These are phyloP conservation scores for Megalurothrips usitatus DNA, from an alignment of 2,888 invertebrate genomes.

Conservation along the genomic window DNA sequence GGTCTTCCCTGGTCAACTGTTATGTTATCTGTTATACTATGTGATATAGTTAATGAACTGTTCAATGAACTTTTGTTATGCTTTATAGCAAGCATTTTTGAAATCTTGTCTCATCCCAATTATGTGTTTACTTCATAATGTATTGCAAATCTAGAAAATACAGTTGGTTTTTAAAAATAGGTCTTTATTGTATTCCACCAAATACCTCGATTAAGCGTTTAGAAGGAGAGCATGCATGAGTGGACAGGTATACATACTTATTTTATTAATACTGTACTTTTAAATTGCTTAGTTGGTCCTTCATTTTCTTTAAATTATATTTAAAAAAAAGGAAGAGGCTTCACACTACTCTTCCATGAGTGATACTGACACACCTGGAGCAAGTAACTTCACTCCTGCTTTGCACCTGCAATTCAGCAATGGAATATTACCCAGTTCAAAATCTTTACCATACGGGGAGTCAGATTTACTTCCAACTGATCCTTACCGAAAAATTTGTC, in stretches of 20 bases:
- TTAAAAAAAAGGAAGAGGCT: too few species aligned
- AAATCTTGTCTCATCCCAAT: not conserved
- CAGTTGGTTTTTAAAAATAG: not conserved
- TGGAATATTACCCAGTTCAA: not conserved
- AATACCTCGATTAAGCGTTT: too few species aligned
- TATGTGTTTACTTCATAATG: too few species aligned
- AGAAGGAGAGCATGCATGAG: too few species aligned
- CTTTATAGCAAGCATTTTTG: not conserved
- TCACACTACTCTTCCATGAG: too few species aligned
- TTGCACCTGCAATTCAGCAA: not conserved
- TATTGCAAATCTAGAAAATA: not conserved
- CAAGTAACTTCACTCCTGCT: not conserved
- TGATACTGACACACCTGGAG: too few species aligned
- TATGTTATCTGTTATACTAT: not conserved
- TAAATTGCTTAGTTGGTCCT: not conserved
- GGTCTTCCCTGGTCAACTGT: not conserved
- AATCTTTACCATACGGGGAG: not conserved
- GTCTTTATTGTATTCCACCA: too few species aligned
- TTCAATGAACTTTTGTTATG: not conserved
- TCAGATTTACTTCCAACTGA: conserved; percentile 42
- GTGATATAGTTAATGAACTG: not conserved
- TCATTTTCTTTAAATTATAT: not conserved
- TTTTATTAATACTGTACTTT: not conserved
- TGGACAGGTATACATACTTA: too few species aligned
- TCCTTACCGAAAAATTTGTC: not conserved